A percentile compares a stretch with the other conserved stretches of the same genome.
Conservation (phyloP, 2,797 vertebrate genomes). For the Mormyrops attenuatus region DNA sequence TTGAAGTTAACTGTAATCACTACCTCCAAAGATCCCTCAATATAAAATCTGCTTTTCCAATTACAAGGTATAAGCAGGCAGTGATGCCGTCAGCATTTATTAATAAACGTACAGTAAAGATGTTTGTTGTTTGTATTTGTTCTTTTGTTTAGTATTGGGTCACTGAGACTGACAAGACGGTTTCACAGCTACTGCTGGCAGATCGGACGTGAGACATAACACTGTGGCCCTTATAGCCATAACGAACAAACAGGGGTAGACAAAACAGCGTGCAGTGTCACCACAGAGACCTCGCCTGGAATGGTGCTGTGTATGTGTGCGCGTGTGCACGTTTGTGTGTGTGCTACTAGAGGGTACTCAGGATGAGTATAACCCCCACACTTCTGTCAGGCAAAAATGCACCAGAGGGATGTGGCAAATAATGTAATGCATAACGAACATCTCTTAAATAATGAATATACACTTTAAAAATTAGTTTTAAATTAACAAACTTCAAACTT, state of each 20-base stretch:
- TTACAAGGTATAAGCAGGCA: conserved; percentile 33
- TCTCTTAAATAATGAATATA: conserved; percentile 35
- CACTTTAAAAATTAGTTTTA: conserved; percentile 2
- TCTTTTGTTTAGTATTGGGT: not conserved
- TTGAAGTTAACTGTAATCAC: conserved; percentile 1
- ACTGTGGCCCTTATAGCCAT: conserved; percentile 54
- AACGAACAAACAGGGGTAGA: conserved; percentile 50
- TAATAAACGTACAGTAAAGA: conserved; percentile 7
- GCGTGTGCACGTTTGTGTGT: not conserved
- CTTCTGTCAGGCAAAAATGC: conserved; percentile 47
- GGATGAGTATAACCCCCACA: conserved; percentile 30
- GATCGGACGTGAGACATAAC: conserved; percentile 56
- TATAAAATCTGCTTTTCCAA: conserved; percentile 37
- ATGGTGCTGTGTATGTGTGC: not conserved
- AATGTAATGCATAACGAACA: conserved; percentile 29
- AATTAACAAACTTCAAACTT: conserved; percentile 11
- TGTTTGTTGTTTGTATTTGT: conserved; percentile 29
- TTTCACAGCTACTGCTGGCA: conserved; percentile 44
- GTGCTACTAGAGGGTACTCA: conserved; percentile 26
- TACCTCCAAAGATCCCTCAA: conserved; percentile 28
- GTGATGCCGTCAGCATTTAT: conserved; percentile 22
- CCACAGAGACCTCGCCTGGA: conserved; percentile 21
- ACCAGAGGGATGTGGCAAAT: conserved; percentile 26
- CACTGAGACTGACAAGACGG: conserved; percentile 36
- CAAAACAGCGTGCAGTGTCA: conserved; percentile 49